Base-by-base conservation (phyloP, 2,888 invertebrate genomes). In the Watsonalla binaria region DNA sequence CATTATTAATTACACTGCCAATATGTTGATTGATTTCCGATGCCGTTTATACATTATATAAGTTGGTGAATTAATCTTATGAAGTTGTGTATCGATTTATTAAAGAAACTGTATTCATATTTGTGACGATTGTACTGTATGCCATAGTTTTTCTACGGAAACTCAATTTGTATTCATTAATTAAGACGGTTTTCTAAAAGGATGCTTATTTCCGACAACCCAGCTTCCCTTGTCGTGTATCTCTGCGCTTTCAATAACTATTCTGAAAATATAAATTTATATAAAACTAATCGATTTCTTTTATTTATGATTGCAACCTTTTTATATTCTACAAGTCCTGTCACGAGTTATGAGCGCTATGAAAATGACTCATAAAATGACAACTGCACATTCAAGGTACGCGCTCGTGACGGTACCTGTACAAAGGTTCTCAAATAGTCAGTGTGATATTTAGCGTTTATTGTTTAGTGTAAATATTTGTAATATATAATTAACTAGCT, bases 241-340 rank as follows among this genome's bases (percentile, higher is more conserved):
- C 70, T 77, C 71, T 67, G 74, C 74, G 83, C 82, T 81, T 82
- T 71, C 61, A 63, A 60, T 65, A 66, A 66, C 74, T 77, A 79
- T 75, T 78, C 74, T 75, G 73, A 74, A 72, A 75, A 75, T 84
- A 82, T 84, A 81, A 78, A 84, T 77, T 78, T 83, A 77, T 83
- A 67, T 71, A 63, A 70, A 73, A 75, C 66, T 55, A 51, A 55
- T n/a, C 24, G 48, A 11, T 6, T 46, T 59, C 55, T 74, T 76
- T 76, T 62, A 66, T 70, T 77, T 63, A 47, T 8, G 0, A 0
- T 5, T 11, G 4, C 11, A 34, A 24, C 24, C 4, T 24, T 24
- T 24, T 24, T n/a, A n/a, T n/a, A n/a, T n/a, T n/a, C n/a, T n/a
- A n/a, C n/a, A n/a, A n/a, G n/a, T n/a, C n/a, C n/a, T n/a, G n/a